Evolutionary conservation across 2,113 vertebrate genomes (phyloP).

Genomic region (Muntiacus muntjak): DNA sequence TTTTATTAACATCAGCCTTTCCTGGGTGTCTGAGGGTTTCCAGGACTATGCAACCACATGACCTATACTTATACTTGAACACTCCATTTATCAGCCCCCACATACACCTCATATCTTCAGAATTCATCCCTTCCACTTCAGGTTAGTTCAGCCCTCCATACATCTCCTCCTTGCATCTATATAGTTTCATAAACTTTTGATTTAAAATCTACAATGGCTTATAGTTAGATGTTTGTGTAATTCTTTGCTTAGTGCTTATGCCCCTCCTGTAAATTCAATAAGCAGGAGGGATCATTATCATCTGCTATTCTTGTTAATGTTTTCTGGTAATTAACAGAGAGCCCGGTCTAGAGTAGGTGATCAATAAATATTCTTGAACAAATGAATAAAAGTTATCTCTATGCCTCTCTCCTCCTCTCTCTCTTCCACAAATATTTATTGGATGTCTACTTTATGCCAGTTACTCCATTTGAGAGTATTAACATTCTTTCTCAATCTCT

Average conservation of each 20-base stretch:
- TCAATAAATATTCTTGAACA: not conserved
- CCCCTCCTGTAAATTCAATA: not conserved
- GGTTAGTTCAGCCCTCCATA: not conserved
- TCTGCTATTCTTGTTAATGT: not conserved
- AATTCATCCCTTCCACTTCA: no score
- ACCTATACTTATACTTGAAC: no score
- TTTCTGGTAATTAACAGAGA: not conserved
- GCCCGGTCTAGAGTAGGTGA: not conserved
- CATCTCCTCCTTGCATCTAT: no score
- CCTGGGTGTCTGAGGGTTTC: not conserved
- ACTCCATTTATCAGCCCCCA: not conserved
- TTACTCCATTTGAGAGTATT: not conserved
- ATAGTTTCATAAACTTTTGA: not conserved
- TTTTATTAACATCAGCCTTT: not conserved
- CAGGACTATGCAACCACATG: not conserved
- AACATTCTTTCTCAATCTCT: not conserved
- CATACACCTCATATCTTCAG: not conserved
- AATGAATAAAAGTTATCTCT: not conserved
- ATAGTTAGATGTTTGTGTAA: not conserved
- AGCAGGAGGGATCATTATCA: not conserved
- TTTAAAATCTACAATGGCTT: rapidly evolving
- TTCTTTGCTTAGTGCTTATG: not conserved
- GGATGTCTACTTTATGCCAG: not conserved
- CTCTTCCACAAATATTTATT: not conserved
- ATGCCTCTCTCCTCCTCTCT: not conserved